Evolutionary conservation across 2,113 vertebrate species (phyloP).

Genomic region (Furnarius figulus): DNA sequence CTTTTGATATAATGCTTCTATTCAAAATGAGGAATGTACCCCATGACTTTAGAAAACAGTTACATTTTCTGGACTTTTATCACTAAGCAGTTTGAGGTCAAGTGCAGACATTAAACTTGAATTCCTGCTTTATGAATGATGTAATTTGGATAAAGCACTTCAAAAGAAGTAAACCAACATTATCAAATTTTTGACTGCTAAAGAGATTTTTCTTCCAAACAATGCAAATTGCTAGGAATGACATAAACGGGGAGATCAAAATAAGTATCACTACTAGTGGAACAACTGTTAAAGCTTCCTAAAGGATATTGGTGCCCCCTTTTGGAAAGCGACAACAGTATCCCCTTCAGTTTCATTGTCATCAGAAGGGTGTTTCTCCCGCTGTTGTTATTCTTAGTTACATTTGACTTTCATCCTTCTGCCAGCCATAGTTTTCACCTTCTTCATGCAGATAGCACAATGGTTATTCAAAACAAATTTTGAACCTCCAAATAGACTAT

Average conservation of each 20-base stretch:
- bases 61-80: neutral
- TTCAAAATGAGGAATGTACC: neutral
- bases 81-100: neutral
- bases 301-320: neutral
- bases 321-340: neutral
- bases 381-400: neutral
- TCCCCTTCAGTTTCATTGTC: neutral
- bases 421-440: neutral
- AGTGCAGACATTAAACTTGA: neutral
- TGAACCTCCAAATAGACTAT: neutral
- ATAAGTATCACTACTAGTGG: neutral
- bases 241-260: neutral
- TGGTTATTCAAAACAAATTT: neutral
- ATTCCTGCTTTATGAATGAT: neutral
- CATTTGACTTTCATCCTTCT: neutral
- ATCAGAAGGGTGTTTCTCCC: neutral
- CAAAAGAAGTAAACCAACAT: neutral
- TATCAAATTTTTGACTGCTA: neutral
- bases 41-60: neutral
- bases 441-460: neutral
- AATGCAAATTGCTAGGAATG: neutral
- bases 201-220: neutral
- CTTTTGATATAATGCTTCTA: neutral
- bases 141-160: neutral
- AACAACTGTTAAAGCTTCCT: neutral